These are phyloP conservation scores for Carettochelys insculpta DNA, from an alignment of 2,113 vertebrate species.

Conservation along the genomic window DNA sequence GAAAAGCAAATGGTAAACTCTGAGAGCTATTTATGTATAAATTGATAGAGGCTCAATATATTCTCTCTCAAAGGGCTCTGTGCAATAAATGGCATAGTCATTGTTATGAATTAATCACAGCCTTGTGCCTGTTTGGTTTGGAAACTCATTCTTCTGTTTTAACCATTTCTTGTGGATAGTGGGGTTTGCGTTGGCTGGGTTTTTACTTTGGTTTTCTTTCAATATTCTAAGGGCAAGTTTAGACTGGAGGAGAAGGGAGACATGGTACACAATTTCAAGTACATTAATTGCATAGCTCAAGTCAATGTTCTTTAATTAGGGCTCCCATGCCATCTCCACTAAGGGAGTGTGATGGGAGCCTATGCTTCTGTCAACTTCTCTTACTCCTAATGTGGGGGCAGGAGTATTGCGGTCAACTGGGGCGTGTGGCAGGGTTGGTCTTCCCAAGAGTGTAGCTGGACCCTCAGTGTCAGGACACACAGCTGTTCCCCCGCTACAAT, in stretches of 20 bases:
- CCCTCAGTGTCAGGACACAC: not conserved
- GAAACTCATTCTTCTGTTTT: not conserved
- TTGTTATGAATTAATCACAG: not conserved
- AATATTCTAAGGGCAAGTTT: accelerated
- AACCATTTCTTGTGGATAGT: not conserved
- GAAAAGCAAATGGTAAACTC: not conserved
- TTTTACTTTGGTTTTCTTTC: not conserved
- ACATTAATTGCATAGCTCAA: too few species aligned
- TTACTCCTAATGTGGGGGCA: too few species aligned
- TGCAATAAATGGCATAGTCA: not conserved
- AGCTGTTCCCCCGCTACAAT: not conserved
- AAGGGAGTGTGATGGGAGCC: too few species aligned
- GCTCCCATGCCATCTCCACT: too few species aligned
- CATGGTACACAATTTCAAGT: too few species aligned
- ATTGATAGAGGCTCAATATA: not conserved
- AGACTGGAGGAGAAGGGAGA: too few species aligned
- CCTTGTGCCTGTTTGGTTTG: not conserved
- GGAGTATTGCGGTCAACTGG: too few species aligned
- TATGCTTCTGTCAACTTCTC: too few species aligned
- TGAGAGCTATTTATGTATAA: not conserved
- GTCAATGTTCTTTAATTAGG: too few species aligned
- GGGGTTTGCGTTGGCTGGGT: too few species aligned
- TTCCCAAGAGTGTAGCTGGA: too few species aligned
- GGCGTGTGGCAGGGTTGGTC: too few species aligned
- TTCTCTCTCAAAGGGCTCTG: not conserved